Evolutionary conservation across 2,113 vertebrate genomes (phyloP).

Genomic region (Aythya baeri): DNA sequence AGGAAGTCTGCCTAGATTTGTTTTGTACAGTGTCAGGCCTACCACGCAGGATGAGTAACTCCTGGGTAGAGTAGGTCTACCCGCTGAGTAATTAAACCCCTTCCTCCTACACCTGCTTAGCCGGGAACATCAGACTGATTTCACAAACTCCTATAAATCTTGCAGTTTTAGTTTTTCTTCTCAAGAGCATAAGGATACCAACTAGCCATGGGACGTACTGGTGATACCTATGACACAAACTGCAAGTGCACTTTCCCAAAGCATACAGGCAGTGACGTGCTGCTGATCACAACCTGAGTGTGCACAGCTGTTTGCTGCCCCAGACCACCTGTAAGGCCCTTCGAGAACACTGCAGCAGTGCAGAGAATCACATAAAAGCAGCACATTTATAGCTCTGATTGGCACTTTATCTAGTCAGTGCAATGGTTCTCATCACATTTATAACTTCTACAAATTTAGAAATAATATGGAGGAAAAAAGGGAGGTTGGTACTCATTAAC

Average conservation of each 20-base stretch:
- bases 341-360: background rate
- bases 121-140: background rate
- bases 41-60: background rate
- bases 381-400: background rate
- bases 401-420: background rate
- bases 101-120: background rate
- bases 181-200: background rate
- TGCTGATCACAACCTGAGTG: background rate
- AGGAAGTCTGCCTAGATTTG: background rate
- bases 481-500: background rate
- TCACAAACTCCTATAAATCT: background rate
- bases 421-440: background rate
- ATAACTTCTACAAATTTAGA: background rate
- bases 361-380: background rate
- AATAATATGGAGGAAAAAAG: background rate
- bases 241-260: background rate
- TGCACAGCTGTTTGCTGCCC: background rate
- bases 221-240: too few species aligned
- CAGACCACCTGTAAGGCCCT: background rate
- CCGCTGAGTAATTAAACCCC: background rate
- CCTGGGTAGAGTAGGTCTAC: background rate
- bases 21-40: background rate
- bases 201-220: background rate
- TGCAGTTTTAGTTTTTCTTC: background rate
- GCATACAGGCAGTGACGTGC: rapidly evolving